Percentiles rank a stretch among this genome's conserved stretches.
phyloP scores from a whole-genome alignment of 2,797 vertebrate genomes.

The Crocidura indochinensis region DNA sequence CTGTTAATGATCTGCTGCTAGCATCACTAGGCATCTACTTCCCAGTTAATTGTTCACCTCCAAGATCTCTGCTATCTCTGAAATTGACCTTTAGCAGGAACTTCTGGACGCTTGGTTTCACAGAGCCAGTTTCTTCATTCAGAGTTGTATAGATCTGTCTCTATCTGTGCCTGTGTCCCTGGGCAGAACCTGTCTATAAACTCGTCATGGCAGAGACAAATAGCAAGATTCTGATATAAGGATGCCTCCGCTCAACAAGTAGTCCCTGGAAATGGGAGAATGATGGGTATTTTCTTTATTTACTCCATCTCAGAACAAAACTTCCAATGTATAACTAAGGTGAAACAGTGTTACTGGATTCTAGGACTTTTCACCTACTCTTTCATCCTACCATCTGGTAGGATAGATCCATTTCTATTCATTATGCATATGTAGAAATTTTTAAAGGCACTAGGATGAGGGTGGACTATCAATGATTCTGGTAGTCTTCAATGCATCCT shows the following conservation, averaged over 20 bases:
- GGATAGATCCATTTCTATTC: background rate
- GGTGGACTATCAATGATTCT: rapidly evolving
- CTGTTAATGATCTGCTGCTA: background rate
- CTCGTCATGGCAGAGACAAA: background rate
- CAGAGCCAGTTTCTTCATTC: background rate
- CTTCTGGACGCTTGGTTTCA: background rate
- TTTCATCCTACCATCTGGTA: too few species aligned
- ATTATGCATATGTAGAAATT: background rate
- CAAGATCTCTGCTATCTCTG: background rate
- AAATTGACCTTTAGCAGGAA: background rate
- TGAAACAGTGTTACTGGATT: rapidly evolving
- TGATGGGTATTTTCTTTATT: background rate
- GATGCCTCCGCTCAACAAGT: background rate
- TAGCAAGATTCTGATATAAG: background rate
- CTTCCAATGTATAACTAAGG: background rate
- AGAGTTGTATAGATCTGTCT: background rate
- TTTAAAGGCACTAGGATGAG: background rate
- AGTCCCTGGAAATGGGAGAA: background rate
- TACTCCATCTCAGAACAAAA: background rate
- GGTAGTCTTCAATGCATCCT: background rate
- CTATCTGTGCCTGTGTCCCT: rapidly evolving
- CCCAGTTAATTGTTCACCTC: background rate
- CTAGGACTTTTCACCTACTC: background rate
- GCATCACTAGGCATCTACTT: background rate
- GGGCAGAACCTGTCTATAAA: background rate